A percentile compares a stretch with the other conserved stretches of the same genome.
Conservation (phyloP, 2,113 vertebrate genomes). For the Antennarius striatus region DNA sequence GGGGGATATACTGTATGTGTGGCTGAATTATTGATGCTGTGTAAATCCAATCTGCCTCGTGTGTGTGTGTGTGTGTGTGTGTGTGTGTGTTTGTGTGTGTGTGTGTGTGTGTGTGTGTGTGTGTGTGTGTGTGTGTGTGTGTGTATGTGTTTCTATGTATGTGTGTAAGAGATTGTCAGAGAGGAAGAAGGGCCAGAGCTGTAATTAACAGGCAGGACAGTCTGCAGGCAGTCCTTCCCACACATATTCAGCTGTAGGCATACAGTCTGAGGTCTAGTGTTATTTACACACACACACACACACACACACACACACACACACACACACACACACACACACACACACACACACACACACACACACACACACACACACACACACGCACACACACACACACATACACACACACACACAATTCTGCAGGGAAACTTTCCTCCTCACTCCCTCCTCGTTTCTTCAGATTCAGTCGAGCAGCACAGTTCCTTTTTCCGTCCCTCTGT, state of each 20-base stretch:
- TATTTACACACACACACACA: constrained; percentile 26
- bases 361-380: constrained; percentile 18
- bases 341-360: constrained; percentile 1
- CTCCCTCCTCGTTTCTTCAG: neutral
- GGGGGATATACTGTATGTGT: constrained; percentile 21
- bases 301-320: neutral
- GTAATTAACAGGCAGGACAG: constrained; percentile 68
- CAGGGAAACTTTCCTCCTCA: neutral
- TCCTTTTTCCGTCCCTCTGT: neutral
- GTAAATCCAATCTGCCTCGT: constrained; percentile 73
- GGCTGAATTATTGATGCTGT: constrained; percentile 73
- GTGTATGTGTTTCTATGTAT: constrained; percentile 7
- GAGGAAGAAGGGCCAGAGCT: constrained; percentile 43
- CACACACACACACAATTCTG: neutral
- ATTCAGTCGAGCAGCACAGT: constrained; percentile 20
- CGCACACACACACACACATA: neutral
- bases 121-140: constrained; percentile 16
- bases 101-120: constrained; percentile 4
- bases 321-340: neutral
- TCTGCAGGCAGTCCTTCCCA: constrained; percentile 48
- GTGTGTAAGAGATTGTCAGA: constrained; percentile 31
- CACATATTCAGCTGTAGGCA: constrained; percentile 40
- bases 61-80: constrained; percentile 27
- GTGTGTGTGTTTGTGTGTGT: neutral
- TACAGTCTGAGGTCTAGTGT: constrained; percentile 7